A percentile compares a stretch with the other conserved stretches of the same genome.
Evolutionary conservation across 2,113 vertebrate genomes (phyloP).

Genomic region (Macrotis lagotis): DNA sequence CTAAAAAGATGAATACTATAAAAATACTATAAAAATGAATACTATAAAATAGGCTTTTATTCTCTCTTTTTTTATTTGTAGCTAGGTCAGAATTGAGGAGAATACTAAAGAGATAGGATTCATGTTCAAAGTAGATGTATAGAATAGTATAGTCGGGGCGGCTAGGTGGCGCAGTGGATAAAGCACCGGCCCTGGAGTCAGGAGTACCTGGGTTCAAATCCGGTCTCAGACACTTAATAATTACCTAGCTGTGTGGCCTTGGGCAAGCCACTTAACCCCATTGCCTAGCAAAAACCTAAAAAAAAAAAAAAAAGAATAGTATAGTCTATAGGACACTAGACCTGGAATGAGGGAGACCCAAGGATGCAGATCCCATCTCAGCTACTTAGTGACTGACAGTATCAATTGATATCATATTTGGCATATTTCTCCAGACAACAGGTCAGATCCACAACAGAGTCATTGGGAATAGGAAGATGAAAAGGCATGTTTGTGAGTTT

Average conservation of each 20-base stretch:
- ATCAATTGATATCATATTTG: neutral
- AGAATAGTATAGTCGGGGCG: neutral
- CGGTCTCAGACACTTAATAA: too few species aligned
- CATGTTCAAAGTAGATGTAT: neutral
- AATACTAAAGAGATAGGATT: neutral
- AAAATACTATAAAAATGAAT: neutral
- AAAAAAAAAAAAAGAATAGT: too few species aligned
- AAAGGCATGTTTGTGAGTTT: neutral
- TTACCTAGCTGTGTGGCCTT: too few species aligned
- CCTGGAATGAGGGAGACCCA: neutral
- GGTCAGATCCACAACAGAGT: neutral
- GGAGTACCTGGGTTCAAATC: too few species aligned
- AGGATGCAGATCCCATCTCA: neutral
- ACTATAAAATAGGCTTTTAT: neutral
- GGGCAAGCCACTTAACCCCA: too few species aligned
- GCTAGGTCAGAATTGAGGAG: neutral
- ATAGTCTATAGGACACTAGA: too few species aligned
- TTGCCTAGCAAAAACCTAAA: too few species aligned
- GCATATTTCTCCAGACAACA: neutral
- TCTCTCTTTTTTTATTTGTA: neutral
- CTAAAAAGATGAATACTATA: neutral
- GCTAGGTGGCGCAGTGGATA: too few species aligned
- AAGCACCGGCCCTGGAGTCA: too few species aligned
- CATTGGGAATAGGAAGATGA: neutral
- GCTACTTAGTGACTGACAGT: neutral